Conservation (phyloP, 2,888 invertebrate species). For the Ceraclea dissimilis region DNA sequence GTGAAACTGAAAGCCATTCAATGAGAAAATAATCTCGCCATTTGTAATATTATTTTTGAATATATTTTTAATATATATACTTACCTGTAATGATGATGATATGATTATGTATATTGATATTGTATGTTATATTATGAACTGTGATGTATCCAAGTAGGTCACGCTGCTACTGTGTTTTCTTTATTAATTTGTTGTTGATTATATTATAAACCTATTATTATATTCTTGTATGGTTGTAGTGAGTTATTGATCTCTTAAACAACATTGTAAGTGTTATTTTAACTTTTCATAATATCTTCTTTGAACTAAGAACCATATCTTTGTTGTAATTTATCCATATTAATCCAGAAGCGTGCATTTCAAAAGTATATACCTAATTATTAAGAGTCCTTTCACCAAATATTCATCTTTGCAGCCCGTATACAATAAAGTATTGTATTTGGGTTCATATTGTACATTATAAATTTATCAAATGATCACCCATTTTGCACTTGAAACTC, state of each 20-base stretch:
- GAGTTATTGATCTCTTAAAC: not conserved
- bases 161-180: not conserved
- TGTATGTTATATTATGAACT: not conserved
- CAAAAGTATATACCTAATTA: not conserved
- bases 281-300: too few species aligned
- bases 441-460: not conserved
- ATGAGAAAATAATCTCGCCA: conserved; percentile 23
- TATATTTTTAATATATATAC: conserved; percentile 9
- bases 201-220: not conserved
- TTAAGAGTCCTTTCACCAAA: too few species aligned
- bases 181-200: not conserved
- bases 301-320: too few species aligned
- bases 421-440: too few species aligned
- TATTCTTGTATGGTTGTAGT: not conserved
- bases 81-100: conserved; percentile 1
- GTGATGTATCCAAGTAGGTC: not conserved
- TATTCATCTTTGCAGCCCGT: too few species aligned
- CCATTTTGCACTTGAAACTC: not conserved
- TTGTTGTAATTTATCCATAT: too few species aligned
- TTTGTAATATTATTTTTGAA: conserved; percentile 18
- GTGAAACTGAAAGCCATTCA: conserved; percentile 11
- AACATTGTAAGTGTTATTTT: not conserved
- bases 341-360: not conserved
- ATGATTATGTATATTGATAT: not conserved
- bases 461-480: not conserved